Conservation (phyloP, 2,113 vertebrate genomes). For the Poeciliopsis occidentalis region DNA sequence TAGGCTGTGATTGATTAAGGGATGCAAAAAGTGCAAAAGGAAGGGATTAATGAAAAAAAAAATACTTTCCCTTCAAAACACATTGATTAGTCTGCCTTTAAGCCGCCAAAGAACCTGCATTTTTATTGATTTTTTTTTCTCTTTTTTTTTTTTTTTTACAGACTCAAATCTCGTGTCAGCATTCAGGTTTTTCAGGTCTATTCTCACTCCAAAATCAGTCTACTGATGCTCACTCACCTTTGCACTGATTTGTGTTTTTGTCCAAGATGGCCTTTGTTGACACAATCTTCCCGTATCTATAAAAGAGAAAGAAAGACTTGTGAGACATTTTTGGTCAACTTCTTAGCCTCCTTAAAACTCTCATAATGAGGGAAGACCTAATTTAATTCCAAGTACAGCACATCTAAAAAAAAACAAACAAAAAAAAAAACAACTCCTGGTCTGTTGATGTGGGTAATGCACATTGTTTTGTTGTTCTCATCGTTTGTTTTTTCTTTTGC, state of each 20-base stretch:
- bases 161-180: slow-evolving; percentile 8
- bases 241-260: slow-evolving; percentile 99
- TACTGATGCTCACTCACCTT: slow-evolving; percentile 84
- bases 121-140: slow-evolving; percentile 12
- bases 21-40: slow-evolving; percentile 13
- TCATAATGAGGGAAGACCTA: neutral
- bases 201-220: slow-evolving; percentile 6
- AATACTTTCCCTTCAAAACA: neutral
- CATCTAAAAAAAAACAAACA: too few species aligned
- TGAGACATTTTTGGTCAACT: slow-evolving; percentile 20
- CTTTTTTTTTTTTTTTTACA: slow-evolving; percentile 24
- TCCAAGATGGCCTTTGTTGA: slow-evolving; percentile 99
- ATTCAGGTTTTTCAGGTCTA: neutral
- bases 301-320: slow-evolving; percentile 51
- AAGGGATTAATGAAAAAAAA: slow-evolving; percentile 18
- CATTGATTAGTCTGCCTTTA: slow-evolving; percentile 24
- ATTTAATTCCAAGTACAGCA: too few species aligned
- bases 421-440: too few species aligned
- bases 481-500: too few species aligned
- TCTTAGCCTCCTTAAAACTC: neutral
- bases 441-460: too few species aligned
- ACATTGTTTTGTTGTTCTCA: too few species aligned
- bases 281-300: slow-evolving; percentile 97
- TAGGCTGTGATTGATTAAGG: slow-evolving; percentile 18
- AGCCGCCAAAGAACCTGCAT: slow-evolving; percentile 25